A percentile compares a stretch with the other conserved stretches of the same genome.
phyloP scores from a whole-genome alignment of 1,140 invertebrate species.

The Colletes latitarsis region DNA sequence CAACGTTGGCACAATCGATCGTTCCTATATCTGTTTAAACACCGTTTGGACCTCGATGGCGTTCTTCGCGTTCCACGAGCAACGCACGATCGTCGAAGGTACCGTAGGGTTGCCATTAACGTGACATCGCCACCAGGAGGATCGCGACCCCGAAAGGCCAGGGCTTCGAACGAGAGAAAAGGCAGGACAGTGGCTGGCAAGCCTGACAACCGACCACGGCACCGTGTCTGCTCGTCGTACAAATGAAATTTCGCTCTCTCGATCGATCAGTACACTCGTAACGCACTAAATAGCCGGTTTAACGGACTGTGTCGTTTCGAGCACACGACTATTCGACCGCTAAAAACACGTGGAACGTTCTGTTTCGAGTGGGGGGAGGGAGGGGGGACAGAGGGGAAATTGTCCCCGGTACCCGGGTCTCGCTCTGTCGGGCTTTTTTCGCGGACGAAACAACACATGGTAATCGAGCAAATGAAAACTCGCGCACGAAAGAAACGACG shows the following conservation, averaged over 20 bases:
- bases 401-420: neutral
- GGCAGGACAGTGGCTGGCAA: neutral
- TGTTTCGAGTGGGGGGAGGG: slow-evolving; percentile 5
- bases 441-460: slow-evolving; percentile 43
- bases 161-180: neutral
- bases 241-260: slow-evolving; percentile 38
- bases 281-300: slow-evolving; percentile 22
- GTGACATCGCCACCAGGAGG: neutral
- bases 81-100: neutral
- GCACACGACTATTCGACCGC: neutral
- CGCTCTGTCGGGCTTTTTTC: slow-evolving; percentile 20
- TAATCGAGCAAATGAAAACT: slow-evolving; percentile 64
- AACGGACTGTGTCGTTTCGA: slow-evolving; percentile 2
- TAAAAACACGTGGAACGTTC: slow-evolving; percentile 27
- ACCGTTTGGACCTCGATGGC: neutral
- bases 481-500: slow-evolving; percentile 38
- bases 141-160: neutral
- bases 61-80: neutral
- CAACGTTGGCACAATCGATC: neutral
- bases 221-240: neutral
- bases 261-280: slow-evolving; percentile 26
- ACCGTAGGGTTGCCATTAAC: neutral
- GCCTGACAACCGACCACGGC: neutral
- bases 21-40: neutral
- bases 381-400: neutral